A percentile compares a stretch with the other conserved stretches of the same genome.
phyloP scores from a whole-genome alignment of 2,797 vertebrate genomes.

The Arctocebus calabarensis region DNA sequence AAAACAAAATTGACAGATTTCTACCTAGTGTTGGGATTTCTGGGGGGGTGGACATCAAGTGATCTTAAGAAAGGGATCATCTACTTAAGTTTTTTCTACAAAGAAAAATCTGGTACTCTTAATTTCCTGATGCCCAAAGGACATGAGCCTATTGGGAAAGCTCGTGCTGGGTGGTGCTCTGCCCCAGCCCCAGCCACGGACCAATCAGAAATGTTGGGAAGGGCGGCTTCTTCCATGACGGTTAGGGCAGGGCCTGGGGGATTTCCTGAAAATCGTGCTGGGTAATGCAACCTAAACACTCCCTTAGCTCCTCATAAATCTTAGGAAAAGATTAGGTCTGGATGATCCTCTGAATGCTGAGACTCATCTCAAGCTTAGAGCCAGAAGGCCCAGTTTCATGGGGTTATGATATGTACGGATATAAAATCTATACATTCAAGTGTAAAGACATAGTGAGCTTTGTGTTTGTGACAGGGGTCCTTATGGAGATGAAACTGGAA shows the following conservation, averaged over 20 bases:
- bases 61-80: background rate
- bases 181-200: fast-evolving
- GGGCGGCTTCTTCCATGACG: background rate
- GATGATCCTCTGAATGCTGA: background rate
- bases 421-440: background rate
- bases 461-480: background rate
- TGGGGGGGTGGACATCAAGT: no score
- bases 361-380: background rate
- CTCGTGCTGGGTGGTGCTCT: fast-evolving
- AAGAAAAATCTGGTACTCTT: background rate
- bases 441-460: background rate
- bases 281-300: background rate
- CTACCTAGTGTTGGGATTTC: background rate
- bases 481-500: background rate
- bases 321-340: background rate
- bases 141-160: background rate
- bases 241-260: background rate
- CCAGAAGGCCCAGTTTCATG: background rate
- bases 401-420: background rate
- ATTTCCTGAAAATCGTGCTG: background rate
- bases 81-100: background rate
- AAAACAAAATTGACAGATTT: background rate
- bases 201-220: background rate
- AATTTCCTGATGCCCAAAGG: background rate
- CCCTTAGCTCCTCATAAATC: background rate